Conservation (phyloP, 2,888 invertebrate genomes). For the Caenorhabditis macrosperma region DNA sequence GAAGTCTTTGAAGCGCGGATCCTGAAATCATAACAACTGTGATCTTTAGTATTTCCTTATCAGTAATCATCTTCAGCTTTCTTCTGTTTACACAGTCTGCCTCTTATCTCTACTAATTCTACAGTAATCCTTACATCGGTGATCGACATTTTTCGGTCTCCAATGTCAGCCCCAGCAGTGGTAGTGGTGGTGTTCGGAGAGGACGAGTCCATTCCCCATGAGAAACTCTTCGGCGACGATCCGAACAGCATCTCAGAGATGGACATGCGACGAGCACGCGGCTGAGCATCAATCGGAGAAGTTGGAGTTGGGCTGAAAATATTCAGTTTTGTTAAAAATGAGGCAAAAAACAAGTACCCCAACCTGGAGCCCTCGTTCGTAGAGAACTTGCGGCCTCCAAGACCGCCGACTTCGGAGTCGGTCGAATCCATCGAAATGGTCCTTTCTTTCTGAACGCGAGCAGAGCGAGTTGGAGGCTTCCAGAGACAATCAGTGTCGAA, state of each 20-base stretch:
- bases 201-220: slow-evolving; percentile 63
- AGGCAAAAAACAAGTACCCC: slow-evolving; percentile 20
- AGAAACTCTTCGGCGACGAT: slow-evolving; percentile 64
- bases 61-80: slow-evolving; percentile 26
- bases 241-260: slow-evolving; percentile 69
- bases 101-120: slow-evolving; percentile 1
- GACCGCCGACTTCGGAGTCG: slow-evolving; percentile 59
- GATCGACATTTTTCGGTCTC: slow-evolving; percentile 61
- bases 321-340: slow-evolving; percentile 28
- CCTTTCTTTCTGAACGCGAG: slow-evolving; percentile 51
- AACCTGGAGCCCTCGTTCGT: slow-evolving; percentile 43
- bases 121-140: slow-evolving; percentile 60
- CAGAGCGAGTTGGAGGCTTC: slow-evolving; percentile 61
- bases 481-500: slow-evolving; percentile 72
- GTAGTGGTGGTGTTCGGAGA: slow-evolving; percentile 32
- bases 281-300: slow-evolving; percentile 59
- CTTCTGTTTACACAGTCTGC: slow-evolving; percentile 5
- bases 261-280: slow-evolving; percentile 64
- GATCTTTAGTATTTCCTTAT: slow-evolving; percentile 28
- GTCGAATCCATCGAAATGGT: slow-evolving; percentile 67
- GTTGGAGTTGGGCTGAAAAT: slow-evolving; percentile 45
- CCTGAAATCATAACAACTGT: slow-evolving; percentile 54
- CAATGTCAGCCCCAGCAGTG: slow-evolving; percentile 27
- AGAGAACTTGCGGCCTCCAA: slow-evolving; percentile 51
- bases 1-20: slow-evolving; percentile 71